These are phyloP conservation scores for Chelonus insularis DNA, from an alignment of 1,140 invertebrate species.

Conservation along the genomic window DNA sequence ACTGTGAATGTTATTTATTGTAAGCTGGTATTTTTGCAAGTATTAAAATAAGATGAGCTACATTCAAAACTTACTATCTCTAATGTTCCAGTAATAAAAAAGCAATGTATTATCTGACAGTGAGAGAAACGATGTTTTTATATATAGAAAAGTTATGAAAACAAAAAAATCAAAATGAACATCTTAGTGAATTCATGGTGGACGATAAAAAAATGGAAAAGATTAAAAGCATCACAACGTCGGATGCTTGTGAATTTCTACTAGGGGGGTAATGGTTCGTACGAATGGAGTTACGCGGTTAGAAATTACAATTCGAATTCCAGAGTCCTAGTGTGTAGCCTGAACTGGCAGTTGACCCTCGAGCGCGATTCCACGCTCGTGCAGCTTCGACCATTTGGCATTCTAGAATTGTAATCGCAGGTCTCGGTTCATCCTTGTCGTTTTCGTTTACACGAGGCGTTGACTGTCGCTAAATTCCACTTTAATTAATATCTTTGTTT, in stretches of 20 bases:
- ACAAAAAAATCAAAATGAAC: no score
- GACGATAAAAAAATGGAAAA: background rate
- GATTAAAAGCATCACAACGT: conserved; percentile 24
- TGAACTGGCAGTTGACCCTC: conserved; percentile 20
- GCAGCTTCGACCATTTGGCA: conserved; percentile 31
- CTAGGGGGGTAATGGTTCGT: conserved; percentile 27
- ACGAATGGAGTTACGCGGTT: conserved; percentile 34
- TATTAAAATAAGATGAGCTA: no score
- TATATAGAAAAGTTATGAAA: no score
- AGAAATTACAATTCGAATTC: conserved; percentile 52
- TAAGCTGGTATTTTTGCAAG: no score
- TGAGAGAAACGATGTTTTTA: no score
- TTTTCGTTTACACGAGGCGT: background rate
- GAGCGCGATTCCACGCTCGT: conserved; percentile 29
- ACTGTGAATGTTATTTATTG: no score
- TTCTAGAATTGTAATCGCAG: conserved; percentile 33
- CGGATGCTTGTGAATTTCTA: conserved; percentile 24
- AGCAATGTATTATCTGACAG: no score
- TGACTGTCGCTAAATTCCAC: conserved; percentile 25
- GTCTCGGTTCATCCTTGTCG: conserved; percentile 6
- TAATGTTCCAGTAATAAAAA: no score
- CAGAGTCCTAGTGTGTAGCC: conserved; percentile 45
- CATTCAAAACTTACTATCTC: no score
- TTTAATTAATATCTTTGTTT: conserved; percentile 36
- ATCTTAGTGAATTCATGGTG: background rate